A percentile compares a stretch with the other conserved stretches of the same genome.
Conservation (phyloP, 1,140 invertebrate genomes). For the Eupeodes corollae region DNA sequence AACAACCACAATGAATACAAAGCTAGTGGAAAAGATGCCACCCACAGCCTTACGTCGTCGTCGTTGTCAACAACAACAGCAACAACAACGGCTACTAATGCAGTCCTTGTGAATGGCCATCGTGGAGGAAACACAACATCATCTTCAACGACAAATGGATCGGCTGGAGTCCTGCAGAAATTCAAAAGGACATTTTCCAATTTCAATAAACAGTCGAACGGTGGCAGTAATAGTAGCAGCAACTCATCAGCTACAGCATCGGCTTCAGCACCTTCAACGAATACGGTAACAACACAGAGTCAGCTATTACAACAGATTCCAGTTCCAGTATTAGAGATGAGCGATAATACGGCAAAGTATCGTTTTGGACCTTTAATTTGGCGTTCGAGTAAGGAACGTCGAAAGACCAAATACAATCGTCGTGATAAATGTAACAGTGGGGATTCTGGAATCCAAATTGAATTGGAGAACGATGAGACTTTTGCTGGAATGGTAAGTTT, state of each 20-base stretch:
- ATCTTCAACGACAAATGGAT: background rate
- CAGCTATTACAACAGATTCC: slow-evolving; percentile 4
- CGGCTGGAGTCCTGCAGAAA: slow-evolving; percentile 49
- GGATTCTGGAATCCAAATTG: slow-evolving; percentile 63
- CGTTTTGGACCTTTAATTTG: slow-evolving; percentile 58
- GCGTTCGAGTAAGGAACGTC: slow-evolving; percentile 58
- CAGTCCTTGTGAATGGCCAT: too few relatives aligned
- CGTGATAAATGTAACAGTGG: slow-evolving; percentile 64
- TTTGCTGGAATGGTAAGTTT: slow-evolving; percentile 13
- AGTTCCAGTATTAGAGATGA: background rate
- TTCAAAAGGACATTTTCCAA: slow-evolving; percentile 57
- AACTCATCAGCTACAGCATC: slow-evolving; percentile 12
- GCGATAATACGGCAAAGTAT: slow-evolving; percentile 14
- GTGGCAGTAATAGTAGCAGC: background rate
- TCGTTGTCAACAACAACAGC: background rate
- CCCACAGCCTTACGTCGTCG: background rate
- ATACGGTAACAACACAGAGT: slow-evolving; percentile 1
- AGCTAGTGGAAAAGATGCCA: background rate
- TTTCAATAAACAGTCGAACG: slow-evolving; percentile 16
- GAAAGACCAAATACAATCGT: slow-evolving; percentile 55
- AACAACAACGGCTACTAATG: background rate
- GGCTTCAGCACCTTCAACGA: slow-evolving; percentile 37
- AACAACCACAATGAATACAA: slow-evolving; percentile 5
- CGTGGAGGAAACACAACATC: background rate
- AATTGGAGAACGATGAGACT: slow-evolving; percentile 41